Evolutionary conservation across 2,888 invertebrate species (phyloP).

Genomic region (Eucriotettix oculatus): DNA sequence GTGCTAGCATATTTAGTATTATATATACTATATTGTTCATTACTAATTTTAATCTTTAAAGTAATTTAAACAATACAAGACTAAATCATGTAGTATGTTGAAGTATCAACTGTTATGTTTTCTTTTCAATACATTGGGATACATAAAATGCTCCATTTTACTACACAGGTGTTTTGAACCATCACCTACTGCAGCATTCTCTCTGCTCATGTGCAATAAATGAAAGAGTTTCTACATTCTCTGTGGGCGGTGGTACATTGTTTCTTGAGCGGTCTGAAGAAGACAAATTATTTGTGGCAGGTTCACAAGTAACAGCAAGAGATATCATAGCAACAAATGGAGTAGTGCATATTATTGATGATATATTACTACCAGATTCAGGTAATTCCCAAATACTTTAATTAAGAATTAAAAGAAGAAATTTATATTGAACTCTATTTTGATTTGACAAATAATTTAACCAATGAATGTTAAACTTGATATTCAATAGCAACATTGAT

Average conservation of each 20-base stretch:
- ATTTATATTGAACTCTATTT: no score
- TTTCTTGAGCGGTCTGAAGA: slow-evolving; percentile 29
- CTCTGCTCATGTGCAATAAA: slow-evolving; percentile 46
- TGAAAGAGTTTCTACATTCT: slow-evolving; percentile 32
- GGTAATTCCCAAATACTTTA: slow-evolving; percentile 21
- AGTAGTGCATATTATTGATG: slow-evolving; percentile 51
- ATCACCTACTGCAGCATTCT: slow-evolving; percentile 48
- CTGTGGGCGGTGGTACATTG: slow-evolving; percentile 30
- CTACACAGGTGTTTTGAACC: slow-evolving; percentile 40
- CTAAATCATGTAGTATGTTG: no score
- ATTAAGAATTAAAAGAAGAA: background rate
- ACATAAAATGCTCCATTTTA: no score
- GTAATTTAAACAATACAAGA: no score
- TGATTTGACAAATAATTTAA: no score
- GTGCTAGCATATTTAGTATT: no score
- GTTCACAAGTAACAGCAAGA: slow-evolving; percentile 34
- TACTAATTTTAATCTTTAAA: no score
- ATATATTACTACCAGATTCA: slow-evolving; percentile 44
- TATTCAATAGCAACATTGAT: no score
- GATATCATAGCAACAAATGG: slow-evolving; percentile 56
- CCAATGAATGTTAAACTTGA: no score
- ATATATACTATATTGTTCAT: no score
- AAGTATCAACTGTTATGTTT: no score
- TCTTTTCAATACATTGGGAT: no score
- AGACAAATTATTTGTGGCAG: slow-evolving; percentile 37